Percentiles rank a stretch among this genome's conserved stretches.
Evolutionary conservation across 2,113 vertebrate genomes (phyloP).

Genomic region (Callionymus lyra): DNA sequence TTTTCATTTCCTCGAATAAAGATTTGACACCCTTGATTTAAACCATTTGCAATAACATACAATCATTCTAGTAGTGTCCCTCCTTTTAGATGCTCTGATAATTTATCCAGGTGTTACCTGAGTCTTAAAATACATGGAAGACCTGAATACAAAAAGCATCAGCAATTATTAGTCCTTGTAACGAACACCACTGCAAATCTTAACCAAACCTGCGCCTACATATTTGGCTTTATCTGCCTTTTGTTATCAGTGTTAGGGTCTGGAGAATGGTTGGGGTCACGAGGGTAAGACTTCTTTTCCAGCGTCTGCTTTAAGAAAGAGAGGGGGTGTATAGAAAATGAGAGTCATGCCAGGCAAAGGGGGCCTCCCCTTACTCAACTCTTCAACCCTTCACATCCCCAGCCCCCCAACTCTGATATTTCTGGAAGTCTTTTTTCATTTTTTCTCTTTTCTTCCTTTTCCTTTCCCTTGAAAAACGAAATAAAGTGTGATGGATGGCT

Average conservation of each 20-base stretch:
- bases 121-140: no score
- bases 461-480: constrained; percentile 67
- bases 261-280: constrained; percentile 46
- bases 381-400: constrained; percentile 28
- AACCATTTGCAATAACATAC: no score
- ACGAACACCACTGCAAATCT: no score
- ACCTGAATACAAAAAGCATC: no score
- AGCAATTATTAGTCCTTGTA: no score
- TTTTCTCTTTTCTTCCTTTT: constrained; percentile 48
- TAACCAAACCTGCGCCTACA: constrained; percentile 36
- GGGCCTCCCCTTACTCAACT: constrained; percentile 41
- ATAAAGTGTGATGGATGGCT: constrained; percentile 71
- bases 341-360: constrained; percentile 22
- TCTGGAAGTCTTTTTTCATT: constrained; percentile 58
- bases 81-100: no score
- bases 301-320: constrained; percentile 43
- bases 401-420: constrained; percentile 60
- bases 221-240: constrained; percentile 59
- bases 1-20: no score
- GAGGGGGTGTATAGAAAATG: constrained; percentile 13
- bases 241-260: constrained; percentile 50
- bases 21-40: no score
- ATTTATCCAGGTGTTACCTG: no score
- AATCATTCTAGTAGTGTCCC: no score
- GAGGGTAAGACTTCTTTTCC: constrained; percentile 59